These are phyloP conservation scores for Corythoichthys intestinalis DNA, from an alignment of 2,113 vertebrate species.

Conservation along the genomic window DNA sequence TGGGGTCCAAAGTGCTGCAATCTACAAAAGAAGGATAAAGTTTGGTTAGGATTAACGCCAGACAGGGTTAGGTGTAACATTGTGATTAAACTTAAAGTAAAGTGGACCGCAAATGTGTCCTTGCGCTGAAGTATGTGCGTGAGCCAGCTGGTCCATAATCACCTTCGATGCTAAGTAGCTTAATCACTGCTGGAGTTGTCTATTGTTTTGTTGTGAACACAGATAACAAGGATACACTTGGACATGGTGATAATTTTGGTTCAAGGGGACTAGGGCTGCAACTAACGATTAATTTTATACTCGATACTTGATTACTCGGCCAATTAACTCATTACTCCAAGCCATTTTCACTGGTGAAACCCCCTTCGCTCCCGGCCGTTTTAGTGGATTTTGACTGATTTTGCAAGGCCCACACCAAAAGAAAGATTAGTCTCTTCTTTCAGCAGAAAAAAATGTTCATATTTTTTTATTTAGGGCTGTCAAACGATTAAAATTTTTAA, in stretches of 20 bases:
- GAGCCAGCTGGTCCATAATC: constrained; percentile 59
- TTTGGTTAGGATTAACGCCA: constrained; percentile 2
- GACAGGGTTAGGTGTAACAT: neutral
- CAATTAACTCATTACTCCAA: too few species aligned
- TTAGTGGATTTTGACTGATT: too few species aligned
- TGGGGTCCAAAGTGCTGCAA: neutral
- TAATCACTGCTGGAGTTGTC: constrained; percentile 50
- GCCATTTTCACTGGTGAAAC: too few species aligned
- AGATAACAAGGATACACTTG: constrained; percentile 24
- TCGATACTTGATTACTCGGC: too few species aligned
- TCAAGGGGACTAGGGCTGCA: too few species aligned
- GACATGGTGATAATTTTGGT: neutral
- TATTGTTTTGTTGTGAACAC: constrained; percentile 19
- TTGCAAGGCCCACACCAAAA: too few species aligned
- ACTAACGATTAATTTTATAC: too few species aligned
- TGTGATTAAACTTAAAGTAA: neutral
- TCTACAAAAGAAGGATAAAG: neutral
- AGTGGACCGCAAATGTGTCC: constrained; percentile 3
- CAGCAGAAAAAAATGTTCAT: too few species aligned
- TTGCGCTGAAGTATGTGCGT: constrained; percentile 6
- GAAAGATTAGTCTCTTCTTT: too few species aligned
- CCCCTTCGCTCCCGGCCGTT: too few species aligned
- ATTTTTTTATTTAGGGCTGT: too few species aligned
- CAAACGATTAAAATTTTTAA: too few species aligned
- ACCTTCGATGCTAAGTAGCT: constrained; percentile 57